Base-by-base conservation (phyloP, 2,113 vertebrate genomes). In the Callionymus lyra region DNA sequence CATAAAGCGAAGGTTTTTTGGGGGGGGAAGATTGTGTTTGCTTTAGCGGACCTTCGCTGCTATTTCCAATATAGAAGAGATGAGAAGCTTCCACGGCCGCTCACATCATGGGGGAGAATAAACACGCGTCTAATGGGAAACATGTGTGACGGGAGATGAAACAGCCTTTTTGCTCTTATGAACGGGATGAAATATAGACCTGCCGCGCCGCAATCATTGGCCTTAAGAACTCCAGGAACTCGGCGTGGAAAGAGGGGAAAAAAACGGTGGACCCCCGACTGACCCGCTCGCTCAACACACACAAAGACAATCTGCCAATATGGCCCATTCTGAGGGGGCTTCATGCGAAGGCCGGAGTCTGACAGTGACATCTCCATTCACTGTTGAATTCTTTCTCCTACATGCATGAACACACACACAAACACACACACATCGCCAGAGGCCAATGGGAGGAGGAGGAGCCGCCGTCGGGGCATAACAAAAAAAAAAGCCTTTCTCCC, bases 301-400 rank as follows among this genome's bases (percentile, higher is more conserved):
- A 44, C 50, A n/a, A n/a, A 68, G 53, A 68, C 55, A 66, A 62
- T 47, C 70, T 72, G 71, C 69, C 77, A 79, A 80, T 77, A 74
- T 60, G 80, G 76, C n/a, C 50, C 65, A 55, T 63, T 74, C 63
- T 70, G 63, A 53, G 71, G 72, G 47, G 16, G 63, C 73, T 72
- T 73, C 73, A 72, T 59, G 74, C 31, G 61, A 62, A 72, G 63
- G 66, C 73, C 56, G 52, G 66, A 46, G 56, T 76, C 69, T 79
- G 81, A 83, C 82, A 84, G 79, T 84, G 80, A 84, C 82, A 83
- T 84, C 82, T 84, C 79, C 77, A 82, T 84, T 81, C 72, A 76
- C 48, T 68, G 57, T 42, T 42, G 44, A 74, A 72, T 75, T 69
- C 67, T 70, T 72, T 72, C 67, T 73, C 67, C 52, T 61, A 75